Base-by-base conservation (phyloP, 2,797 vertebrate genomes). In the Clarias pachynema region DNA sequence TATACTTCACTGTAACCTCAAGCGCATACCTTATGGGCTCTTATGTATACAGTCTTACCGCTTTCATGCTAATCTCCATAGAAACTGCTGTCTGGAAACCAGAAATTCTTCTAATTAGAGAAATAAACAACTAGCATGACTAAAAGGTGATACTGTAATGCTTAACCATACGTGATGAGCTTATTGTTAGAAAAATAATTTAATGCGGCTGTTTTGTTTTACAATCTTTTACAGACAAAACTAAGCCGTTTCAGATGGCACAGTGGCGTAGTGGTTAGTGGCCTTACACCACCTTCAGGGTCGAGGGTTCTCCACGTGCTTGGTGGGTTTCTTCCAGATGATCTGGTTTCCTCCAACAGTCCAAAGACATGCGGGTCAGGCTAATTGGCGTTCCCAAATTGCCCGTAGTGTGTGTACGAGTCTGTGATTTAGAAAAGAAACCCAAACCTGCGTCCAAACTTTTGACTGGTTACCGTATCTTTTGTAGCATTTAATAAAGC, bases 1-100 rank as follows among this genome's bases (percentile, higher is more conserved):
- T 83, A 83, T 77, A 78, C 65, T 83, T 26, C 60, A 18, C 70
- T 74, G 69, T 82, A 65, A 16, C 75, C 66, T 90, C 0, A 18
- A 70, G n/a, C 26, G 24, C 53, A 37, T 9, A 60, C 24, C 75
- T 78, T 68, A 66, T 65, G 44, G 82, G 59, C 72, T 26, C 56
- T 60, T 70, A 37, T 63, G 62, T 29, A 59, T 29, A 65, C 65
- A 34, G 26, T 29, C 16, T 3, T 59, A 15, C 40, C 56, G 56
- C 9, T 34, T 78, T 37, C 10, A 6, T 26, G 31, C 49, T 24
- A 15, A 69, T 82, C 80, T 10, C 80, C 65, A 70, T 82, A 24
- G 80, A 56, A 82, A 82, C 80, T 1, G n/a, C 14, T 59, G 10
- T 37, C 24, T 40, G 26, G 16, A 49, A 65, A 22, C 15, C 3